These are phyloP conservation scores for Grammomys dolichurus DNA, from an alignment of 2,113 vertebrate genomes.

Conservation along the genomic window DNA sequence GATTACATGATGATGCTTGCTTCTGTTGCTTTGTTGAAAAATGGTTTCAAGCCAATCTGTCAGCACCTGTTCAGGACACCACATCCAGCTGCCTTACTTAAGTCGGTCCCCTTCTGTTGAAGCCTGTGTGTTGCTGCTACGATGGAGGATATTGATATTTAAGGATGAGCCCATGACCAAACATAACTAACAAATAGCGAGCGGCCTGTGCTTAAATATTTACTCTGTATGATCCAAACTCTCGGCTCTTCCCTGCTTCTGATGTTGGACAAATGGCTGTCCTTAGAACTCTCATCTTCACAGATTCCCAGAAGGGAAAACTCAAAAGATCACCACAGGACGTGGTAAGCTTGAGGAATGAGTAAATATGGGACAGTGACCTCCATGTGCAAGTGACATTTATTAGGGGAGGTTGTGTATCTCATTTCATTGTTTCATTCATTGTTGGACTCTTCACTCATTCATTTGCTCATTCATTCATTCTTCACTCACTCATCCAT, in stretches of 20 bases:
- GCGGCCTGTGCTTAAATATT: slow-evolving; percentile 76
- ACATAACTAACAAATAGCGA: slow-evolving; percentile 67
- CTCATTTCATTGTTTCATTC: background rate
- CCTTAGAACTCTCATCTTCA: background rate
- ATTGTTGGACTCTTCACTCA: background rate
- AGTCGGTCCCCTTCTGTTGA: background rate
- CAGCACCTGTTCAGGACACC: background rate
- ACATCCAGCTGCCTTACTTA: background rate
- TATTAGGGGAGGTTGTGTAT: background rate
- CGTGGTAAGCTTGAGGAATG: background rate
- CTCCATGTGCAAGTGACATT: background rate
- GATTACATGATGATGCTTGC: background rate
- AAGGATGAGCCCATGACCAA: slow-evolving; percentile 47
- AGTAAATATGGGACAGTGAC: background rate
- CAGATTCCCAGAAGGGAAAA: background rate
- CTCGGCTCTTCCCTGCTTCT: slow-evolving; percentile 15
- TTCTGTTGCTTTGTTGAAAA: background rate
- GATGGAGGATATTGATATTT: slow-evolving; percentile 69
- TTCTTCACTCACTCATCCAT: background rate
- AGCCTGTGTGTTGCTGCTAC: slow-evolving; percentile 39
- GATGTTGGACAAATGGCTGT: background rate
- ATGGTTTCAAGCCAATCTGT: background rate
- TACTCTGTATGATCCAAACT: slow-evolving; percentile 53
- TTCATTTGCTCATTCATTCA: background rate
- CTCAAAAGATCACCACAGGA: background rate